Evolutionary conservation across 2,888 invertebrate genomes (phyloP), one percentile per base, ranked within the genome.

Genomic region (Aphodius sticticus): DNA sequence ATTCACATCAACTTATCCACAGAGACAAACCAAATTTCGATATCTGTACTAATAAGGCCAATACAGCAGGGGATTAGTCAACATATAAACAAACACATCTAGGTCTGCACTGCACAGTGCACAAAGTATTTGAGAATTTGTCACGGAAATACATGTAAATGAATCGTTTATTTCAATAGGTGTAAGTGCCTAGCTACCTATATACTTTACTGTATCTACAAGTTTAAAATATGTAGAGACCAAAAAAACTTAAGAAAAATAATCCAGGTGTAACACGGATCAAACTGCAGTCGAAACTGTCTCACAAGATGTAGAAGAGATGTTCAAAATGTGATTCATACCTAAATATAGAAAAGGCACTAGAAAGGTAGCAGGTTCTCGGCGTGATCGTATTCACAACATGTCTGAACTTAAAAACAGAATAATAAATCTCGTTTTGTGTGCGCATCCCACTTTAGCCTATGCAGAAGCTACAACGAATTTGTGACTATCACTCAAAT

Each of bases 321-420:
- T 53, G 9, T 12, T 53, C 12, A 53, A 2, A 53, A 53, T 53
- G 53, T 53, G 53, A 53, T 53, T 53, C 53, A 53, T 12, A 53
- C 53, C 53, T 53, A 53, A 53, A 53, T 53, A 53, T 53, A 53
- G 53, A 53, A 53, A 53, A 53, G 53, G 53, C 53, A 53, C 53
- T 53, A 53, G 9, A 12, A 53, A 12, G 12, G 53, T 12, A 53
- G 53, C 53, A 9, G 12, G 53, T 3, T 53, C 12, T 53, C 0
- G 4, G 53, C 53, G 53, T 53, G 53, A 53, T 12, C 53, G 53
- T 53, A 53, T 53, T 53, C 53, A 53, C 12, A 53, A 53, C 6
- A 53, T 53, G 53, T 53, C 53, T 53, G 2, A 53, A 12, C 53
- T 53, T 53, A 53, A 53, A 53, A 53, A 53, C 53, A 53, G 12